Evolutionary conservation across 1,140 invertebrate genomes (phyloP).

Genomic region (Cardiocondyla obscurior): DNA sequence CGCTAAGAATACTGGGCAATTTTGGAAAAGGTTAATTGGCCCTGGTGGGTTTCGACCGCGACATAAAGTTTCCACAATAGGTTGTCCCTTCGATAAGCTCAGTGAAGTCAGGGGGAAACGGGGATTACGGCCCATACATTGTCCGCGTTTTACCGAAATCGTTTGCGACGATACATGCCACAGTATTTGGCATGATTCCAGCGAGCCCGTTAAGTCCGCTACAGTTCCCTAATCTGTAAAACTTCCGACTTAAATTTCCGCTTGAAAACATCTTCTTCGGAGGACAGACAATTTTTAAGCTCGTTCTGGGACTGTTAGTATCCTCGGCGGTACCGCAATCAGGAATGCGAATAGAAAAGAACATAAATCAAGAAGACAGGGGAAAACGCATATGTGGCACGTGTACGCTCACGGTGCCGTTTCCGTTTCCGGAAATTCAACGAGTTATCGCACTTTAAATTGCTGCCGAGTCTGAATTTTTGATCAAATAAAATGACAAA

Average conservation of each 20-base stretch:
- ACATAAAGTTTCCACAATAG: constrained; percentile 26
- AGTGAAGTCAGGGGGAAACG: neutral
- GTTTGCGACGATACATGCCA: constrained; percentile 15
- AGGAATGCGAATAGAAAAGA: neutral
- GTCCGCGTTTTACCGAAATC: constrained; percentile 18
- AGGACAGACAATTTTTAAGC: neutral
- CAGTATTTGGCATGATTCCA: constrained; percentile 25
- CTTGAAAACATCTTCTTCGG: neutral
- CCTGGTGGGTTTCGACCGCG: constrained; percentile 8
- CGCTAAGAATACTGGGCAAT: neutral
- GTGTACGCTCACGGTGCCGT: neutral
- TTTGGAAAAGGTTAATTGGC: constrained; percentile 26
- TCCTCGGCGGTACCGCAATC: neutral
- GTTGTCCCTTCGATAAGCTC: constrained; percentile 30
- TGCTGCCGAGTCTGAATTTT: neutral
- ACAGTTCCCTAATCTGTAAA: constrained; percentile 30
- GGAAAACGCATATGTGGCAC: neutral
- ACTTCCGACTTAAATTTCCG: constrained; percentile 39
- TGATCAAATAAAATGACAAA: neutral
- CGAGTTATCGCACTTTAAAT: constrained; percentile 30
- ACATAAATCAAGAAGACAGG: neutral
- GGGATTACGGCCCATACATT: constrained; percentile 12
- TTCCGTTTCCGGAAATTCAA: constrained; percentile 1
- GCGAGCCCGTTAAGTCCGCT: neutral
- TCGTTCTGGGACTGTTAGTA: neutral